These are phyloP conservation scores for Rhogogaster chlorosoma DNA, from an alignment of 2,888 invertebrate species.

Conservation along the genomic window DNA sequence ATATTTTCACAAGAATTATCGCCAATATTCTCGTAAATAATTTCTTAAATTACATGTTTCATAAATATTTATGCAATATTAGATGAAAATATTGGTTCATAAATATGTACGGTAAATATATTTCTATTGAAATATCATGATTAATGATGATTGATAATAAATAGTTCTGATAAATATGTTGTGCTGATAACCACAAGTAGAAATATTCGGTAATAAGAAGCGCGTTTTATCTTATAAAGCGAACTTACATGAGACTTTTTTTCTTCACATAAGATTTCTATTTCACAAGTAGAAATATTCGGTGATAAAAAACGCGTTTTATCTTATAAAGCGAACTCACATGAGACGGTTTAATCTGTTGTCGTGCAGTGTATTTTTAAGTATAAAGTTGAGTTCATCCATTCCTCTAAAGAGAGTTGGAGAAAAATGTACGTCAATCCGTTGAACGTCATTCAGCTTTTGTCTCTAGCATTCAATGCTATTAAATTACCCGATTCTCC, in stretches of 20 bases:
- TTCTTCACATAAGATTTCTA: too few species aligned
- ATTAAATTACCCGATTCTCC: conserved; percentile 6
- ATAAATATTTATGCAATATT: too few species aligned
- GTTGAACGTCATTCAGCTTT: background rate
- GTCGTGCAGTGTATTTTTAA: background rate
- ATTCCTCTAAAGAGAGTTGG: background rate
- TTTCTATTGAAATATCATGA: too few species aligned
- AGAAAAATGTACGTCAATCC: background rate
- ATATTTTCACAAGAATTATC: background rate
- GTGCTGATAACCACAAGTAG: background rate
- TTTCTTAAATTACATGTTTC: too few species aligned
- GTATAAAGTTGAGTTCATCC: background rate
- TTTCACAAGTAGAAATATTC: background rate
- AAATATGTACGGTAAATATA: too few species aligned
- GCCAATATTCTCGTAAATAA: too few species aligned
- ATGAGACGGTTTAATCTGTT: background rate
- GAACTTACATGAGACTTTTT: background rate
- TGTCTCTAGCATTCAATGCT: conserved; percentile 20
- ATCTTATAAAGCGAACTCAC: background rate
- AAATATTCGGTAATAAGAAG: background rate
- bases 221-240: background rate
- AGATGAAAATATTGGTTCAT: too few species aligned
- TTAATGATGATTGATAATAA: too few species aligned
- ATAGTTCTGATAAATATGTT: background rate
- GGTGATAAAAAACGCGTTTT: background rate